phyloP scores from a whole-genome alignment of 1,140 invertebrate genomes.

The Caenorhabditis latens region DNA sequence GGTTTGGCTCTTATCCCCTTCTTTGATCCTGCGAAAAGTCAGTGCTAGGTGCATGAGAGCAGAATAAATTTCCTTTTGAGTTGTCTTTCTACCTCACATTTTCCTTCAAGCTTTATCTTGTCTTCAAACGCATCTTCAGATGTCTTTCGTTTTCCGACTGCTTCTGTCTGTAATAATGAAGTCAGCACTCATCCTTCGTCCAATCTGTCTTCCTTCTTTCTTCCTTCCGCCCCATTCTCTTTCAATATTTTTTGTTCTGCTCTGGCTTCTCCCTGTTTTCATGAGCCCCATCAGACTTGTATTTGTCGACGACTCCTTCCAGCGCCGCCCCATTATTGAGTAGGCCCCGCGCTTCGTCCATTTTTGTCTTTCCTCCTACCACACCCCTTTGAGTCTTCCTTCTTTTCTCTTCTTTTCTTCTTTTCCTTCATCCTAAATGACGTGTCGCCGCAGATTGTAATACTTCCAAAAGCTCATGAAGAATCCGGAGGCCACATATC shows the following conservation, averaged over 20 bases:
- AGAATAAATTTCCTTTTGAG: slow-evolving; percentile 49
- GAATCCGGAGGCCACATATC: slow-evolving; percentile 53
- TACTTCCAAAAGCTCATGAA: slow-evolving; percentile 54
- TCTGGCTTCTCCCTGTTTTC: slow-evolving; percentile 50
- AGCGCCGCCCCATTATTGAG: slow-evolving; percentile 49
- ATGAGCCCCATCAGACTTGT: slow-evolving; percentile 54
- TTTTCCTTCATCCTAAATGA: slow-evolving; percentile 23
- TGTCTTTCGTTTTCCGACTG: neutral
- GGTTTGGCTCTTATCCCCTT: neutral
- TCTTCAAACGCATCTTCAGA: slow-evolving; percentile 24
- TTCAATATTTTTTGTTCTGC: slow-evolving; percentile 53
- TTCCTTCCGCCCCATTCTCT: slow-evolving; percentile 48
- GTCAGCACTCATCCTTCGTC: slow-evolving; percentile 48
- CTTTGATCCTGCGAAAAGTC: slow-evolving; percentile 26
- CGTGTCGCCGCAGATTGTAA: slow-evolving; percentile 53
- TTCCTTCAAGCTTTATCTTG: neutral
- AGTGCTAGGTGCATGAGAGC: slow-evolving; percentile 35
- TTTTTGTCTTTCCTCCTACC: slow-evolving; percentile 35
- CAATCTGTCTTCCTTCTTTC: slow-evolving; percentile 47
- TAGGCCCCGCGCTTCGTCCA: slow-evolving; percentile 44
- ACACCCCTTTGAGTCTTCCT: slow-evolving; percentile 31
- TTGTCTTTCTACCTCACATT: neutral
- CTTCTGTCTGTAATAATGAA: slow-evolving; percentile 54
- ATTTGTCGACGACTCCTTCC: slow-evolving; percentile 53
- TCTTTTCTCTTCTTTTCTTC: neutral